Evolutionary conservation across 2,888 invertebrate species (phyloP).

Genomic region (Andrena hattorfiana): DNA sequence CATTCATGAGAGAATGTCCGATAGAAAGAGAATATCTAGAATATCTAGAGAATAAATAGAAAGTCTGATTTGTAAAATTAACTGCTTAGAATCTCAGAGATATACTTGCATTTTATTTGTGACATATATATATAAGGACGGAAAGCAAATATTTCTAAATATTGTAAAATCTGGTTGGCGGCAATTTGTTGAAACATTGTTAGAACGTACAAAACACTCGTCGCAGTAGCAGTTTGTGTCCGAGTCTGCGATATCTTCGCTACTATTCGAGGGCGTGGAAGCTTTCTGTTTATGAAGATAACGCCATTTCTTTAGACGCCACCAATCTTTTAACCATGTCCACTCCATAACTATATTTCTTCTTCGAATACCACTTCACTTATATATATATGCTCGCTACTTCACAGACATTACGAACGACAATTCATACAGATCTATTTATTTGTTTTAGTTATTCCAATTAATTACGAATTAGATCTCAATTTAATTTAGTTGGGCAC

Average conservation of each 20-base stretch:
- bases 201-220: constrained; percentile 89
- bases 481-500: background rate
- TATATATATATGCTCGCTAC: background rate
- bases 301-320: constrained; percentile 91
- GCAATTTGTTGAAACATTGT: constrained; percentile 70
- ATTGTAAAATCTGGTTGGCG: constrained; percentile 81
- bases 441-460: background rate
- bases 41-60: no score
- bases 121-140: constrained; percentile 1
- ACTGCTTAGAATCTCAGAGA: background rate
- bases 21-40: no score
- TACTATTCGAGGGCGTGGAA: constrained; percentile 69
- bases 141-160: constrained; percentile 19
- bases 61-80: background rate
- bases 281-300: constrained; percentile 78
- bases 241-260: constrained; percentile 85
- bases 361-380: background rate
- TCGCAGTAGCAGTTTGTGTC: constrained; percentile 91
- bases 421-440: background rate
- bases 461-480: background rate
- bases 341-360: constrained; percentile 88
- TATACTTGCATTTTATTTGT: background rate
- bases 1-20: background rate
- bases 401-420: background rate
- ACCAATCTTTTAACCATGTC: constrained; percentile 93